phyloP scores from a whole-genome alignment of 2,797 vertebrate genomes.

The Percopsis omiscomaycus region DNA sequence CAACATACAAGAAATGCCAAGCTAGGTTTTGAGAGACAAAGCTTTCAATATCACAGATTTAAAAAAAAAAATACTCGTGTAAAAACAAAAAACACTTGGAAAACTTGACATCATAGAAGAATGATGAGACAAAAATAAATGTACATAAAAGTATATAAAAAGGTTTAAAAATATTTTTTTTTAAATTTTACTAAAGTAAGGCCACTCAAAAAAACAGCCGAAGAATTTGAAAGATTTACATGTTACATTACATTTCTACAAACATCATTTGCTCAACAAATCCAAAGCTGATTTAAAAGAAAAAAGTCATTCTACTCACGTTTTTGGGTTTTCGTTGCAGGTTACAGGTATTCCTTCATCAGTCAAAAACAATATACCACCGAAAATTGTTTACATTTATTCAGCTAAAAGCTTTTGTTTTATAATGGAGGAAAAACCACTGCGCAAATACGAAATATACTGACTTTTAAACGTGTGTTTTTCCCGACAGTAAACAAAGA shows the following conservation, averaged over 20 bases:
- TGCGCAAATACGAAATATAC: constrained; percentile 30
- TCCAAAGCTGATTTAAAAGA: constrained; percentile 1
- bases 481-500: constrained; percentile 29
- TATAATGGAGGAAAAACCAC: background rate
- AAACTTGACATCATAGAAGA: constrained; percentile 33
- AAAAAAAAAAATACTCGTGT: constrained; percentile 37
- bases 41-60: constrained; percentile 22
- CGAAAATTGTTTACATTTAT: too few species aligned
- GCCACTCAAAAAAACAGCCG: constrained; percentile 56
- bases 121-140: constrained; percentile 24
- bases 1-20: constrained; percentile 19
- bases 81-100: constrained; percentile 7
- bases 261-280: background rate
- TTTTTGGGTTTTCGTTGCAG: too few species aligned
- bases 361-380: background rate
- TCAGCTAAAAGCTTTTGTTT: too few species aligned
- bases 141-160: constrained; percentile 8
- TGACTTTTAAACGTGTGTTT: constrained; percentile 6
- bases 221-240: constrained; percentile 15
- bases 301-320: too few species aligned
- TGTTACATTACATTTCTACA: constrained; percentile 1
- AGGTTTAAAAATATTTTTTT: constrained; percentile 27
- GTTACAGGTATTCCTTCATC: background rate
- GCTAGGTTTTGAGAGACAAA: background rate
- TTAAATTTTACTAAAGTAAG: constrained; percentile 59